Evolutionary conservation across 2,797 vertebrate genomes (phyloP), one percentile per base, ranked within the genome.

Genomic region (Varecia variegata): DNA sequence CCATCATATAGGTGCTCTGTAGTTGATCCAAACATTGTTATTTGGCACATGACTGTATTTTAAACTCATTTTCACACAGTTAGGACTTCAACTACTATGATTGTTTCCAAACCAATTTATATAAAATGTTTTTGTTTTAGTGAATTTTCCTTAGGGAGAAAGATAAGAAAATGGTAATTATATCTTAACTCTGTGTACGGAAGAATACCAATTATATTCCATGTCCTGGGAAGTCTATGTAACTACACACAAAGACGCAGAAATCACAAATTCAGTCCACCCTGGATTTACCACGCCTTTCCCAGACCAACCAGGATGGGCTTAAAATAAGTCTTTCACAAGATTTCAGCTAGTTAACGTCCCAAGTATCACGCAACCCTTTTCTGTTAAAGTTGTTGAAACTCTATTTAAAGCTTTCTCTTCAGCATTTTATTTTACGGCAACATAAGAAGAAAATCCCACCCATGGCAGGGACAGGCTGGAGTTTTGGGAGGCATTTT

Each of bases 1-100:
- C n/a, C 13, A 25, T 38, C n/a, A 56, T 17, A 38, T 38, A 35
- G 54, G 76, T 7, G 21, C 7, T 54, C n/a, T 4, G 1, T 9
- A 38, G 12, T 54, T 54, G n/a, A 38, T 52, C n/a, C 76, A 79
- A 38, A 54, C 0, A 50, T 54, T n/a, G 23, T 56, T 38, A 56
- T 17, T 52, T 79, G 35, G 50, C 23, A 21, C 50, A 54, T 38
- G n/a, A 79, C 2, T 38, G 12, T 25, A 58, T 40, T 40, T 96
- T 92, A 96, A 96, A 50, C 56, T 30, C 47, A 96, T 80, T 97
- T 85, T 96, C 45, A 97, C 10, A 86, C 1, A 92, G 81, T 97
- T 76, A 87, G 23, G 14, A 85, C 88, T 92, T 70, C 27, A 47
- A 52, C 56, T 68, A 65, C 35, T n/a, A 68, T 4, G 86, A 60